A percentile compares a stretch with the other conserved stretches of the same genome.
Evolutionary conservation across 2,113 vertebrate genomes (phyloP).

Genomic region (Gadus macrocephalus): DNA sequence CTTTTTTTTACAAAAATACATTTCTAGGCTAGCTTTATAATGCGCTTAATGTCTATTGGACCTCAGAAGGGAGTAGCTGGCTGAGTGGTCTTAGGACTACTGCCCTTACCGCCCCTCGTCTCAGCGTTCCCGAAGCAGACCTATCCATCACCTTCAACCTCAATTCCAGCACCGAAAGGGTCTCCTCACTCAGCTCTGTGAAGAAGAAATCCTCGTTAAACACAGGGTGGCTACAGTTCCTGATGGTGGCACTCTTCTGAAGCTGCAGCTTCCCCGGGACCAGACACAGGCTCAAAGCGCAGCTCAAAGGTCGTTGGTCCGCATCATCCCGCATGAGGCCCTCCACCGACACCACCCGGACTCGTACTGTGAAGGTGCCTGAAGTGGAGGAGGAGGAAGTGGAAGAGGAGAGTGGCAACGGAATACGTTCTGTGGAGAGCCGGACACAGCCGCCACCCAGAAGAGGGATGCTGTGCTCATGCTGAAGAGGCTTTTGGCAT

Average conservation of each 20-base stretch:
- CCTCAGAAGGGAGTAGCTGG: constrained; percentile 51
- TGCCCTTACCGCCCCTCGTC: constrained; percentile 56
- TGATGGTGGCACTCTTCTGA: constrained; percentile 67
- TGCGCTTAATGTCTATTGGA: not conserved
- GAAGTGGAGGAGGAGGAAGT: constrained; percentile 6
- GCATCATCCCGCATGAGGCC: constrained; percentile 33
- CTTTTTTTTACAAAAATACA: not conserved
- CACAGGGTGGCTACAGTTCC: constrained; percentile 58
- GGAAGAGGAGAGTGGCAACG: constrained; percentile 21
- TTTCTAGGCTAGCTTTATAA: not conserved
- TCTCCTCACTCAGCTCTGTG: constrained; percentile 52
- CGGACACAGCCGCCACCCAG: constrained; percentile 55
- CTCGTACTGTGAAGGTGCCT: constrained; percentile 48
- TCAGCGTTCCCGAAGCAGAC: constrained; percentile 44
- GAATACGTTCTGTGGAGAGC: constrained; percentile 54
- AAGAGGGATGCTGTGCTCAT: constrained; percentile 63
- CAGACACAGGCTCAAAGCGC: constrained; percentile 64
- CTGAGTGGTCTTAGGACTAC: constrained; percentile 56
- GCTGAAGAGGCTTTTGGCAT: constrained; percentile 56
- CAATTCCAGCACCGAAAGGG: constrained; percentile 55
- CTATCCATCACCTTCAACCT: constrained; percentile 68
- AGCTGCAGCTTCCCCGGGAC: constrained; percentile 68
- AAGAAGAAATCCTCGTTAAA: constrained; percentile 78
- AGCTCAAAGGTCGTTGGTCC: constrained; percentile 48
- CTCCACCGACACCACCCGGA: constrained; percentile 67